A percentile compares a stretch with the other conserved stretches of the same genome.
Evolutionary conservation across 2,113 vertebrate genomes (phyloP).

Genomic region (Corynorhinus townsendii): DNA sequence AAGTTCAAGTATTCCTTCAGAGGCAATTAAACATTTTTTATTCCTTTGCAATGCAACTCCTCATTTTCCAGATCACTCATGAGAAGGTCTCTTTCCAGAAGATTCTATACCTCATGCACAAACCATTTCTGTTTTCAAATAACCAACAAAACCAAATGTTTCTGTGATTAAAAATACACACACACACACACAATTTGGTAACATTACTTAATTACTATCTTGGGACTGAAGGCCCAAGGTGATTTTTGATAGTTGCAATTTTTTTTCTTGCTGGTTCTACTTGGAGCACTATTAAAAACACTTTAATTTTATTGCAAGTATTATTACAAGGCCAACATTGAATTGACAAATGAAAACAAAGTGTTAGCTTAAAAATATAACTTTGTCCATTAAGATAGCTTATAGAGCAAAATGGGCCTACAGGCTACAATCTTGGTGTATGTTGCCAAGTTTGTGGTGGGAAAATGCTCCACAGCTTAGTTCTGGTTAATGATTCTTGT

Average conservation of each 20-base stretch:
- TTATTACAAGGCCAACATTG: background rate
- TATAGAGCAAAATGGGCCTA: constrained; percentile 24
- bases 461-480: constrained; percentile 4
- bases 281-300: constrained; percentile 35
- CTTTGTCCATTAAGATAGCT: background rate
- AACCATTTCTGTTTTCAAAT: background rate
- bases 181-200: background rate
- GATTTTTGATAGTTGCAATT: background rate
- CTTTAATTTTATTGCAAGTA: background rate
- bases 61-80: background rate
- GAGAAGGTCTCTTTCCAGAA: constrained; percentile 8
- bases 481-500: constrained; percentile 17
- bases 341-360: constrained; percentile 46
- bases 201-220: background rate
- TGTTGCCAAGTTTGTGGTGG: background rate
- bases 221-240: background rate
- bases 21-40: background rate
- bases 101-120: background rate
- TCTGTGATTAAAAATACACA: background rate
- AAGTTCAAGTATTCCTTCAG: background rate
- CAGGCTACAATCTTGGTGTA: background rate
- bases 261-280: constrained; percentile 40
- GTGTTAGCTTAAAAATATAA: constrained; percentile 36
- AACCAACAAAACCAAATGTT: background rate
- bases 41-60: background rate